These are phyloP conservation scores for Stomorhina lunata DNA, from an alignment of 2,888 invertebrate genomes.

Conservation along the genomic window DNA sequence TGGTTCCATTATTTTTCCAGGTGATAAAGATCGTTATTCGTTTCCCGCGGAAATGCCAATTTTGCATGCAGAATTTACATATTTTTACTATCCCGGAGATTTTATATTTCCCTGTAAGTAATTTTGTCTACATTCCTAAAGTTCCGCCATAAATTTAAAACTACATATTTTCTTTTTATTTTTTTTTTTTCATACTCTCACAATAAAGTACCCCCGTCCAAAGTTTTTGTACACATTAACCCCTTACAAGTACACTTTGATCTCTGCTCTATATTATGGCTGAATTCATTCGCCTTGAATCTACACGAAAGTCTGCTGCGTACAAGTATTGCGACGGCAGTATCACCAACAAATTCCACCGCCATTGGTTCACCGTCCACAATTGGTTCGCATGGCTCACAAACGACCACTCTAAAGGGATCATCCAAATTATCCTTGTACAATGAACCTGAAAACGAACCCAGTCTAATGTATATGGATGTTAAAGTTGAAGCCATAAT, in stretches of 20 bases:
- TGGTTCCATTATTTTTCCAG: conserved; percentile 76
- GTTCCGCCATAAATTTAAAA: neutral
- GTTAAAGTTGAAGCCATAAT: conserved; percentile 95
- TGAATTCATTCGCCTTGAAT: conserved; percentile 95
- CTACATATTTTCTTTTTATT: neutral
- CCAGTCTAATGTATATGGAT: conserved; percentile 85
- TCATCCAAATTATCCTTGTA: conserved; percentile 65
- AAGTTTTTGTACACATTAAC: conserved; percentile 94
- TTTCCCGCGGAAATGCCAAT: conserved; percentile 94
- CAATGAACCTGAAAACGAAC: conserved; percentile 71
- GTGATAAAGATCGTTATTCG: conserved; percentile 88
- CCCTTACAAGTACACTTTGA: conserved; percentile 94
- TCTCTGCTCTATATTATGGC: conserved; percentile 93
- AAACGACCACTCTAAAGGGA: conserved; percentile 56
- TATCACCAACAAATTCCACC: conserved; percentile 63
- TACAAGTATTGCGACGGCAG: conserved; percentile 78
- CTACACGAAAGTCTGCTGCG: conserved; percentile 87
- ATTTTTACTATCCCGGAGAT: conserved; percentile 97
- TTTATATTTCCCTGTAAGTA: conserved; percentile 90
- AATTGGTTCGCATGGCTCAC: conserved; percentile 58
- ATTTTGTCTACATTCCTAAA: neutral
- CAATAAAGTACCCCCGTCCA: conserved; percentile 93
- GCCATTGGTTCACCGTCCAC: conserved; percentile 58
- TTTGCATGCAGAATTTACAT: conserved; percentile 97
- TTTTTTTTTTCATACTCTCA: conserved; percentile 12